Base-by-base conservation (phyloP, 2,113 vertebrate genomes). In the Rhinichthys klamathensis region DNA sequence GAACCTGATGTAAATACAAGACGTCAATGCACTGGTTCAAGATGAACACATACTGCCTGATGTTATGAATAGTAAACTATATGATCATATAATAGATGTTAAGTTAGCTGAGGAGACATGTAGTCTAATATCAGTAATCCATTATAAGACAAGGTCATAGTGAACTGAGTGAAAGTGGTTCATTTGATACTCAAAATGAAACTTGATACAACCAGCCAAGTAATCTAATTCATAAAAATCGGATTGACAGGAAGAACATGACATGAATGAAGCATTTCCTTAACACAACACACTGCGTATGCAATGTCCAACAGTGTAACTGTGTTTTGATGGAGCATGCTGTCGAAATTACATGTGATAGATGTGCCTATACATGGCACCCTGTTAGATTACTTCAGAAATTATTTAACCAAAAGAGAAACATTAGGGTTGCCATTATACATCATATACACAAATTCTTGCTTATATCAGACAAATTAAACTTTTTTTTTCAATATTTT, bases 181-280 rank as follows among this genome's bases (percentile, higher is more conserved):
- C 18, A 70, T 38, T 21, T 69, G 65, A 35, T 21, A 69, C 16
- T 69, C 30, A 10, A 56, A 30, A 35, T 23, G 0, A 38, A 70
- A 38, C 67, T 23, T 70, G 18, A 70, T 70, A 69, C 8, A 23
- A 70, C 67, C 51, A n/a, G 16, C 30, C 23, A 78, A 78, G 32
- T n/a, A 35, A 60, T 41, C 12, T n/a, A 54, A 58, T 78, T 60
- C 54, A 78, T 38, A 9, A 78, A 58, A 78, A 60, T 60, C 54
- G 0, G 11, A 60, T 38, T 9, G 51, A 78, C 32, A 38, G 1
- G 10, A 67, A 69, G 16, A 23, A 10, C 6, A 15, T n/a, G 21
- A 21, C 54, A 23, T 56, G 54, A 56, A 23, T 56, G 6, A 56
- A 56, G 67, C 32, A 70, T 38, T 38, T 70, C 32, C 10, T 70